These are phyloP conservation scores for Ceryle rudis DNA, from an alignment of 2,797 vertebrate species.

Conservation along the genomic window DNA sequence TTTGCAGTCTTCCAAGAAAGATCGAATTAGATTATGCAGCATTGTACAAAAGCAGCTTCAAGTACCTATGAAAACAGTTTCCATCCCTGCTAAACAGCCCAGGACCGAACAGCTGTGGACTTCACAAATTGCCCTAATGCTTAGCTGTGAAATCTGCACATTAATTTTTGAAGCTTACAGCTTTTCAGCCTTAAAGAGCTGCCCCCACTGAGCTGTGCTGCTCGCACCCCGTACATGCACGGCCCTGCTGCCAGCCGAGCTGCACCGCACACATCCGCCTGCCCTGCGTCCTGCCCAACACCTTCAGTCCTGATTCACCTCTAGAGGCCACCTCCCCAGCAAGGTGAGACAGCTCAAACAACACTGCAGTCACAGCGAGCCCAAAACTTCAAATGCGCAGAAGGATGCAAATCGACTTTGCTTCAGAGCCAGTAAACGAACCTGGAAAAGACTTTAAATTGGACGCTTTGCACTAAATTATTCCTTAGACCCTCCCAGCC, in stretches of 20 bases:
- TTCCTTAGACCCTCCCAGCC: neutral
- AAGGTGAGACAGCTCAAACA: accelerated
- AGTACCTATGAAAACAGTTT: neutral
- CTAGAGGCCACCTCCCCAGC: neutral
- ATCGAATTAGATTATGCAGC: slow-evolving; percentile 26
- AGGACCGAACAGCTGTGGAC: neutral
- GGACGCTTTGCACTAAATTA: neutral
- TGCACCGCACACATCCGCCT: too few relatives aligned
- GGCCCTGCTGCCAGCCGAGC: too few relatives aligned
- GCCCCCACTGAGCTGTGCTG: too few relatives aligned
- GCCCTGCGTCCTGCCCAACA: accelerated
- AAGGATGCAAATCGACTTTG: accelerated
- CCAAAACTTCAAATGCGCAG: neutral
- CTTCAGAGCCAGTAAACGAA: neutral
- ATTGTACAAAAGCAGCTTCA: neutral
- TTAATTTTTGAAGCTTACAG: neutral
- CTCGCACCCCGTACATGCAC: too few relatives aligned
- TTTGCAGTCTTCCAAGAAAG: slow-evolving; percentile 43
- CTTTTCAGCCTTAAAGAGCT: neutral
- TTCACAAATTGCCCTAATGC: neutral
- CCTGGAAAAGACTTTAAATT: neutral
- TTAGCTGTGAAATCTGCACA: neutral
- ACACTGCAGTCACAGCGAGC: neutral
- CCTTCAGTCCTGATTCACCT: neutral
- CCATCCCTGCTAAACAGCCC: neutral